Base-by-base conservation (phyloP, 1,140 invertebrate genomes). In the Riptortus pedestris region DNA sequence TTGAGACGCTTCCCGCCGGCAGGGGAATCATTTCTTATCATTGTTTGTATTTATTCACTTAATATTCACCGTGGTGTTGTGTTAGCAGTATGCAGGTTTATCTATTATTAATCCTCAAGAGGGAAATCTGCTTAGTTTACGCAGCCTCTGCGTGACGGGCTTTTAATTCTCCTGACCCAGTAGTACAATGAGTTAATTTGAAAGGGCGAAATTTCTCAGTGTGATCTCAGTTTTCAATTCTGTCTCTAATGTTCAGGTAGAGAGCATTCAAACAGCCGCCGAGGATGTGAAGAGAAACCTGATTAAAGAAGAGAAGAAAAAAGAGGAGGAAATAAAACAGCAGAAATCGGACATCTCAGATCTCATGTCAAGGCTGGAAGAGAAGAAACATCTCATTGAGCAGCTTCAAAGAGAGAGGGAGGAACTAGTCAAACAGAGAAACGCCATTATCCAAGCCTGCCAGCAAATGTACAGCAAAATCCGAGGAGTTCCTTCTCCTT, bases 231-330 rank as follows among this genome's bases (percentile, higher is more conserved):
- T 14, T 38, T 5, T 4, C 18, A 33, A 2, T 7, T 38, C 14
- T 59, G 20, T 12, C 12, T 20, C 24, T 38, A 0, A 43, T 43
- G 14, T 45, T 5, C 18, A 60, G 59, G 52, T 55, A 7, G 63
- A 64, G 20, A 64, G 55, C 59, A n/a, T 64, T 3, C 28, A 47
- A 20, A 28, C 33, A 27, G 55, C 63, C 16, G 63, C 52, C 24
- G 33, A 48, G 59, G 52, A 55, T 7, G 29, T 58, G 1, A 64
- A 64, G 24, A 52, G 59, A 28, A 64, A 58, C 33, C 29, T 64
- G 16, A 27, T 43, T 12, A 26, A 43, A 24, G 63, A 64, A 57
- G 57, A 59, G 22, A 55, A 55, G 16, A 33, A 33, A 38, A 64
- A 64, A n/a, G 38, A 45, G 7, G 33, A 57, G 24, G 22, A 55